phyloP scores from a whole-genome alignment of 2,113 vertebrate species.

The Labeo rohita region DNA sequence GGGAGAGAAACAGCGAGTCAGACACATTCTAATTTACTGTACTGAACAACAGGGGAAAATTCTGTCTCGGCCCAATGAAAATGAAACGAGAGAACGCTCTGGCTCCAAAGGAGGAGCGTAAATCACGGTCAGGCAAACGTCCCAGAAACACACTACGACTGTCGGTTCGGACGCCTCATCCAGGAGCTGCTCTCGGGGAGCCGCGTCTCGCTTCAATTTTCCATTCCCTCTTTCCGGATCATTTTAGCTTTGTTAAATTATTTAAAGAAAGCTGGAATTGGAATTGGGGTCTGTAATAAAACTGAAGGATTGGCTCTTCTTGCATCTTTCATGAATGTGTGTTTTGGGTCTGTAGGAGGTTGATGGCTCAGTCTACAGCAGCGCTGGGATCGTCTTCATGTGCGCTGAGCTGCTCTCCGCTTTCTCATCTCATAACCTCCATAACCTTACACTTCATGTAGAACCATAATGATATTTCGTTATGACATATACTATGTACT shows the following conservation, averaged over 20 bases:
- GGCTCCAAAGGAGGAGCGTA: background rate
- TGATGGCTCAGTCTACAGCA: conserved; percentile 84
- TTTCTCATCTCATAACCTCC: background rate
- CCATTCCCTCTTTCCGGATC: background rate
- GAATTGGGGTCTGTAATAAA: conserved; percentile 65
- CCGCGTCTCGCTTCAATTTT: background rate
- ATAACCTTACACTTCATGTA: background rate
- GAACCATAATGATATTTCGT: background rate
- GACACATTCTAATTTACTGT: background rate
- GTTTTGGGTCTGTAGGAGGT: background rate
- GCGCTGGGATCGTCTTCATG: conserved; percentile 21
- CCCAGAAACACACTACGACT: background rate
- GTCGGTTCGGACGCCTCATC: background rate
- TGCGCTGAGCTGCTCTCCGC: background rate
- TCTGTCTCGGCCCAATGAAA: background rate
- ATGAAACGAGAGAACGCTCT: background rate
- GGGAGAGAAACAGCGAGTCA: background rate
- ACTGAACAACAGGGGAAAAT: background rate
- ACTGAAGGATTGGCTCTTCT: background rate
- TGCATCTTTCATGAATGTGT: background rate
- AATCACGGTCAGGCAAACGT: background rate
- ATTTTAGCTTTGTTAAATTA: conserved; percentile 11
- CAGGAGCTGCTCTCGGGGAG: background rate
- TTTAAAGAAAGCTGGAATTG: background rate
- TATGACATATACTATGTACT: no score